These are phyloP conservation scores for Meles meles DNA, from an alignment of 2,113 vertebrate species.

Conservation along the genomic window DNA sequence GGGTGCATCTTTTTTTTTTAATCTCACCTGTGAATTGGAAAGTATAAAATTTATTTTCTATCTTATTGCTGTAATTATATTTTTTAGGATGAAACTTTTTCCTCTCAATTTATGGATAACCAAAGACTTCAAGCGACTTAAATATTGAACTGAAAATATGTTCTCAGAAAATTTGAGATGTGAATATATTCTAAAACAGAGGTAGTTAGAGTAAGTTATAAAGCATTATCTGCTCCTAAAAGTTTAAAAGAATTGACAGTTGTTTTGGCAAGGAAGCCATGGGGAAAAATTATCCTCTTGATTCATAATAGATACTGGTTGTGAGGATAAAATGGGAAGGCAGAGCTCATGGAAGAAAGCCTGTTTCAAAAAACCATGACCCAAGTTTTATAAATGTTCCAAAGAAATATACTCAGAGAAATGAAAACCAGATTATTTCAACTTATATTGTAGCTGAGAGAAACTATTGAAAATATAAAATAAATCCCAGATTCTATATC, in stretches of 20 bases:
- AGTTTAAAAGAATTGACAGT: background rate
- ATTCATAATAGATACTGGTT: conserved; percentile 63
- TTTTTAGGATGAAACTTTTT: background rate
- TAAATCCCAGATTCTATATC: conserved; percentile 32
- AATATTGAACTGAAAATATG: background rate
- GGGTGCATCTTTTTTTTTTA: background rate
- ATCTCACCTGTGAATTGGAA: background rate
- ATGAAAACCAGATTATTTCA: conserved; percentile 50
- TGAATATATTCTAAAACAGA: background rate
- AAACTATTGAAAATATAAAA: conserved; percentile 46
- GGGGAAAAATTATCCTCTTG: conserved; percentile 58
- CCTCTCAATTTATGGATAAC: background rate
- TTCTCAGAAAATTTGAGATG: background rate
- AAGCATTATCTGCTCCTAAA: background rate
- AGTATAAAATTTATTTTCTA: background rate
- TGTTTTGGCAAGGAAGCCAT: conserved; percentile 49
- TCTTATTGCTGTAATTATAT: background rate
- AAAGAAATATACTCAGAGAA: conserved; percentile 44
- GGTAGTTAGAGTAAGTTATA: background rate
- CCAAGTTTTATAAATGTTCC: conserved; percentile 69
- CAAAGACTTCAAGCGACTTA: background rate
- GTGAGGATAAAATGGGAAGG: conserved; percentile 66
- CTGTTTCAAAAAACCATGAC: conserved; percentile 67
- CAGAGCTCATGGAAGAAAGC: conserved; percentile 64
- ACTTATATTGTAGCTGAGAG: conserved; percentile 18